These are phyloP conservation scores for Plectropomus leopardus DNA, from an alignment of 2,113 vertebrate genomes.

Conservation along the genomic window DNA sequence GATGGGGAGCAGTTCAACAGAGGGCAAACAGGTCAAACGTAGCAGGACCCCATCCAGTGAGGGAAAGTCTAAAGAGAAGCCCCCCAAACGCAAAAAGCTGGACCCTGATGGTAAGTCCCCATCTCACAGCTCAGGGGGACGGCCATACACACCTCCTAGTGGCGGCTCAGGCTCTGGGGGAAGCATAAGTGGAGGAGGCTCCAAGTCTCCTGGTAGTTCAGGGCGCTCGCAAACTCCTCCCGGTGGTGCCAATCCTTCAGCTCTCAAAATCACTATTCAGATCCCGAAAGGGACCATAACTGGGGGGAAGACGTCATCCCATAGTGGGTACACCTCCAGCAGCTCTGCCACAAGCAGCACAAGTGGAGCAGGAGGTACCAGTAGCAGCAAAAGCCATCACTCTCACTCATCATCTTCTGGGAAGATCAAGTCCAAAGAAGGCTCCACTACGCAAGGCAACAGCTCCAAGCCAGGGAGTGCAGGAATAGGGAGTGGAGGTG, in stretches of 20 bases:
- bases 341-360: constrained; percentile 87
- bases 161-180: constrained; percentile 89
- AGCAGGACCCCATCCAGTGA: constrained; percentile 97
- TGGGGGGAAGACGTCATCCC: constrained; percentile 94
- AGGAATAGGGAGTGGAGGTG: constrained; percentile 84
- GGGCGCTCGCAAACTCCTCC: constrained; percentile 97
- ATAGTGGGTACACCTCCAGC: constrained; percentile 94
- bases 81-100: constrained; percentile 94
- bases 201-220: constrained; percentile 96
- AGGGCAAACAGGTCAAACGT: constrained; percentile 93
- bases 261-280: constrained; percentile 99
- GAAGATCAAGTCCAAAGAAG: constrained; percentile 96
- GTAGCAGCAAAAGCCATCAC: constrained; percentile 95
- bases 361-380: constrained; percentile 72
- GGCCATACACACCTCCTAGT: constrained; percentile 95
- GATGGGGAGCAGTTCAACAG: constrained; percentile 83
- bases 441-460: constrained; percentile 89
- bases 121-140: constrained; percentile 92
- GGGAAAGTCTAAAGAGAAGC: constrained; percentile 97
- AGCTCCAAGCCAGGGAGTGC: constrained; percentile 90
- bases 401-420: constrained; percentile 94
- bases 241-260: constrained; percentile 93
- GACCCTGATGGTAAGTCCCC: constrained; percentile 96
- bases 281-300: constrained; percentile 96
- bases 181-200: constrained; percentile 91